Conservation (phyloP, 2,888 invertebrate species). For the Nomada lathburiana region DNA sequence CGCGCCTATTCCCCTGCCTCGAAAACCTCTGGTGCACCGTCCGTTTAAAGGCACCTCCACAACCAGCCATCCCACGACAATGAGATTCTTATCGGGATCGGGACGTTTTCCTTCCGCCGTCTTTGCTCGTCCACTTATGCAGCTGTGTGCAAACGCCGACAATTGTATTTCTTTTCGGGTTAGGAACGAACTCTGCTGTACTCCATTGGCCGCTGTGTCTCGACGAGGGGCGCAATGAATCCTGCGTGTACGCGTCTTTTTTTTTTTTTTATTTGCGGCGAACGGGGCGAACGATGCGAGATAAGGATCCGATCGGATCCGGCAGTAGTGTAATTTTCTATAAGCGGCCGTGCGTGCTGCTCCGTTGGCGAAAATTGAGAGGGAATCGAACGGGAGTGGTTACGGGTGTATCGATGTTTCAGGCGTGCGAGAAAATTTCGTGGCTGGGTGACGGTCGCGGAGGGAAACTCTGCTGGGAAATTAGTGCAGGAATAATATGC, state of each 20-base stretch:
- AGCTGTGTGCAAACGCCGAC: slow-evolving; percentile 41
- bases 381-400: not conserved
- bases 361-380: slow-evolving; percentile 6
- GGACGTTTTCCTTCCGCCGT: slow-evolving; percentile 4
- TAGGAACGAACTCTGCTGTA: not conserved
- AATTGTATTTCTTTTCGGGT: slow-evolving; percentile 39
- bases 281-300: not conserved
- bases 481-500: not conserved
- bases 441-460: not conserved
- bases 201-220: not conserved
- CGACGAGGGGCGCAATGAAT: not conserved
- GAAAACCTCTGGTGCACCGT: not conserved
- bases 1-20: slow-evolving; percentile 19
- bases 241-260: not conserved
- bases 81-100: slow-evolving; percentile 69
- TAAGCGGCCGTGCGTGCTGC: not conserved
- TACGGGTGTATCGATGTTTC: not conserved
- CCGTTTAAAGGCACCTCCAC: slow-evolving; percentile 66
- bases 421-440: slow-evolving; percentile 2
- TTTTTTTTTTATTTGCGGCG: slow-evolving; percentile 4
- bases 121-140: slow-evolving; percentile 21
- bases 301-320: slow-evolving; percentile 33
- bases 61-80: slow-evolving; percentile 66
- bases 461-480: not conserved
- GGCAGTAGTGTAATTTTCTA: slow-evolving; percentile 28